These are phyloP conservation scores for Oreocharis arfaki DNA, from an alignment of 2,113 vertebrate species.

Conservation along the genomic window DNA sequence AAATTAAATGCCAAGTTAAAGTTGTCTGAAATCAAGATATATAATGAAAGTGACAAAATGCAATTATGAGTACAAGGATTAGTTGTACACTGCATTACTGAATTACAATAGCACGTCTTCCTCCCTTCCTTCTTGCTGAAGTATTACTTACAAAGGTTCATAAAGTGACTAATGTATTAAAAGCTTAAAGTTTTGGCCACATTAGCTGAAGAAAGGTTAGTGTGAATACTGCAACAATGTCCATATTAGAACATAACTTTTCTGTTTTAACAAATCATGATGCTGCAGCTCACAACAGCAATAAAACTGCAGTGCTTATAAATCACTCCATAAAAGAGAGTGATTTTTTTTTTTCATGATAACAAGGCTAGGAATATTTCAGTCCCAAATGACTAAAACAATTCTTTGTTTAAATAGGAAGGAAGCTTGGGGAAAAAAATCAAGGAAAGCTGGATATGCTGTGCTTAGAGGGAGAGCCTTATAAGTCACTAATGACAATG, in stretches of 20 bases:
- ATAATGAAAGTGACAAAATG: background rate
- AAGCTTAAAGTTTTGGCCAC: background rate
- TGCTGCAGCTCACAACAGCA: background rate
- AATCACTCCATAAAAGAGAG: background rate
- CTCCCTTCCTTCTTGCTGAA: background rate
- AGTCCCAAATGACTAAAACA: background rate
- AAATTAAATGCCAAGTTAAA: background rate
- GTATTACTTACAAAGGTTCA: background rate
- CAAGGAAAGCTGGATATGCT: background rate
- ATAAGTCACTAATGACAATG: conserved; percentile 24
- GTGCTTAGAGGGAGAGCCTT: background rate
- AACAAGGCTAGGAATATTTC: conserved; percentile 4
- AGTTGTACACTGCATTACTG: background rate
- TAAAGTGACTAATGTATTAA: background rate
- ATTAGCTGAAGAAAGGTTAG: background rate
- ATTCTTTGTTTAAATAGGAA: conserved; percentile 56
- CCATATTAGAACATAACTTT: background rate
- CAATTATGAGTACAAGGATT: background rate
- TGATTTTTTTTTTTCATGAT: background rate
- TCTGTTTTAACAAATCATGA: background rate
- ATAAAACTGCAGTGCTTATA: background rate
- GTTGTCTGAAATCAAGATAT: background rate
- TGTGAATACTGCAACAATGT: background rate
- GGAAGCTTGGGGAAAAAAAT: conserved; percentile 2
- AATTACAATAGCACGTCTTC: background rate